Evolutionary conservation across 2,797 vertebrate genomes (phyloP).

Genomic region (Phataginus tricuspis): DNA sequence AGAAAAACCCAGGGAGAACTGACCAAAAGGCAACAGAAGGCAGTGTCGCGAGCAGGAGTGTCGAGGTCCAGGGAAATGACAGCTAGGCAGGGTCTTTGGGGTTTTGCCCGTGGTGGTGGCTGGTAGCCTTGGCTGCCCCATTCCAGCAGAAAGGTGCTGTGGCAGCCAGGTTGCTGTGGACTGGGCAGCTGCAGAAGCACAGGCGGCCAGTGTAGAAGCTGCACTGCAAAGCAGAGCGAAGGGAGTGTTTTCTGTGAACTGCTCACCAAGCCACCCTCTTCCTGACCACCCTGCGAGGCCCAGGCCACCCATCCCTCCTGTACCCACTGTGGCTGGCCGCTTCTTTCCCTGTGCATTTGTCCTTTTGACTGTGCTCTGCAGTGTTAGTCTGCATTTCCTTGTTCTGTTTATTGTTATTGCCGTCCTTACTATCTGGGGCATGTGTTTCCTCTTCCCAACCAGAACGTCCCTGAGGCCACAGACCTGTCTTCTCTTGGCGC

Average conservation of each 20-base stretch:
- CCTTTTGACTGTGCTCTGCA: too few species aligned
- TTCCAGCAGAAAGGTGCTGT: fast-evolving
- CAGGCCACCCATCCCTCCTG: fast-evolving
- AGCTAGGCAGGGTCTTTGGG: fast-evolving
- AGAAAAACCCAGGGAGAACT: neutral
- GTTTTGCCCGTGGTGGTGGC: neutral
- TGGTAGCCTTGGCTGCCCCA: neutral
- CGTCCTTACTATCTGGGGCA: neutral
- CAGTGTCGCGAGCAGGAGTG: neutral
- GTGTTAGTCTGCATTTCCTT: neutral
- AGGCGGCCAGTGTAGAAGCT: fast-evolving
- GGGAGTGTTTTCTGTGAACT: fast-evolving
- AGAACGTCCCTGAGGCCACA: neutral
- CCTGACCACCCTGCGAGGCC: fast-evolving
- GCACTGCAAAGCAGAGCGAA: neutral
- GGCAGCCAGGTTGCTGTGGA: too few species aligned
- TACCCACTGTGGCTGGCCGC: fast-evolving
- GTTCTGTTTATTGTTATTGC: too few species aligned
- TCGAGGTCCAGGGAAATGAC: too few species aligned
- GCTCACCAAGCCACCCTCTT: fast-evolving
- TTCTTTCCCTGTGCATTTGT: fast-evolving
- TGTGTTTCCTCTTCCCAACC: neutral
- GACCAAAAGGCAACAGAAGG: neutral
- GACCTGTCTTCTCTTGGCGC: fast-evolving
- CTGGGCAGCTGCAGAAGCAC: neutral